Evolutionary conservation across 1,140 invertebrate species (phyloP), one percentile per base, ranked within the genome.

Genomic region (Tetramorium simillimum): DNA sequence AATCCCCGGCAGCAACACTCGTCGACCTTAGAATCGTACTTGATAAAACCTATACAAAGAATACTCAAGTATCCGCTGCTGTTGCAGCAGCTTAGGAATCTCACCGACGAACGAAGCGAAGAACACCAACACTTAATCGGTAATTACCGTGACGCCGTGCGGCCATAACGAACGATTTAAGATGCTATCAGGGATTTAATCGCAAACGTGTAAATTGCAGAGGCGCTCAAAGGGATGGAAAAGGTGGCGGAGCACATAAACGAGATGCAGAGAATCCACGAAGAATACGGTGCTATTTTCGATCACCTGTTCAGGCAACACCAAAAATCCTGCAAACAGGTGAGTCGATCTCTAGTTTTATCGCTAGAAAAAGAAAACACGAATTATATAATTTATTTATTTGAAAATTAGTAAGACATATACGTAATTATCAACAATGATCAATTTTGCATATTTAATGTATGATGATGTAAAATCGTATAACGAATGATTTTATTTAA

Each of bases 161-260:
- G 28, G 46, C 14, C 37, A 24, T 49, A 65, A 85, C 21, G 18
- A 37, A 63, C 70, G 18, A 12, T 28, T 77, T 24, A n/a, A 51
- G 10, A 16, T 12, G 33, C 51, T 18, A 46, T 85, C 14, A 65
- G 5, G 1, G 24, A 4, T 16, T 40, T 85, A 85, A 67, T 85
- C 10, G 10, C 43, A 12, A 63, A 28, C 12, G 10, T 33, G 24
- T 40, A 53, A 3, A 60, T 93, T 94, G 89, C 96, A 98, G 98
- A 98, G 96, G 98, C 98, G 81, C 96, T 99, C 40, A 98, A 98
- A 93, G 98, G 98, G 85, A 99, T 99, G 99, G 99, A 99, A 95
- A 99, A 99, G 95, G 99, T 99, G 75, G 99, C 99, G n/a, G 99
- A 99, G 95, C 99, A 99, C 95, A 99, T 99, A 91, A 99, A 99